phyloP scores from a whole-genome alignment of 2,888 invertebrate genomes.

The Beris chalybata region DNA sequence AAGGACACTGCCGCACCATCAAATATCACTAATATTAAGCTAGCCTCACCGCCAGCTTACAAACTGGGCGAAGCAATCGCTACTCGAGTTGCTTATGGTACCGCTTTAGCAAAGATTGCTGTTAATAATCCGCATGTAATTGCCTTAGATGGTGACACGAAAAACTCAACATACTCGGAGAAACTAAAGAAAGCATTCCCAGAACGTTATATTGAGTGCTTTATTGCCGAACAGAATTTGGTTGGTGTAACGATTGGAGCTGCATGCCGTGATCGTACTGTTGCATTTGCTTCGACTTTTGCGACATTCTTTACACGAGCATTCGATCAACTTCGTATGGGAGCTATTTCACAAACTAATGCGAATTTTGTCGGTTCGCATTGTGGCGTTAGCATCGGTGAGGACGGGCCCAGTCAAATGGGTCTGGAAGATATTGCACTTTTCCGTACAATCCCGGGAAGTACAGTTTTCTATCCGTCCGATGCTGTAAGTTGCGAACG shows the following conservation, averaged over 20 bases:
- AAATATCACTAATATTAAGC: constrained; percentile 69
- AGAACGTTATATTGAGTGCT: constrained; percentile 89
- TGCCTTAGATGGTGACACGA: constrained; percentile 96
- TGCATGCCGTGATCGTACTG: constrained; percentile 87
- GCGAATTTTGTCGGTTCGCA: constrained; percentile 97
- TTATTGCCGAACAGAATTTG: constrained; percentile 98
- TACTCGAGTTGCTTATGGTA: constrained; percentile 93
- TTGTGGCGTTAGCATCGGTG: constrained; percentile 97
- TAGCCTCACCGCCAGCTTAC: constrained; percentile 83
- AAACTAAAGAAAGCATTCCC: constrained; percentile 77
- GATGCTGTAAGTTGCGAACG: constrained; percentile 96
- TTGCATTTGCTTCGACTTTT: constrained; percentile 96
- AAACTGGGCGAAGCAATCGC: constrained; percentile 77
- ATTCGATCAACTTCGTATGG: constrained; percentile 99
- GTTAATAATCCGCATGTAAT: constrained; percentile 78
- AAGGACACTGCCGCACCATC: constrained; percentile 71
- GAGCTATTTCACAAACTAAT: constrained; percentile 97
- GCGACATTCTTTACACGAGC: constrained; percentile 97
- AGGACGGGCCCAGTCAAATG: constrained; percentile 99
- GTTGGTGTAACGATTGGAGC: constrained; percentile 95
- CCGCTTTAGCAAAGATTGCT: constrained; percentile 86
- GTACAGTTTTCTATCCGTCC: constrained; percentile 76
- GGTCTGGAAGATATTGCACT: constrained; percentile 97
- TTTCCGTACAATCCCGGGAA: constrained; percentile 88
- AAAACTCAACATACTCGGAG: constrained; percentile 97